phyloP scores from a whole-genome alignment of 2,113 vertebrate species.

The Amphiprion percula region DNA sequence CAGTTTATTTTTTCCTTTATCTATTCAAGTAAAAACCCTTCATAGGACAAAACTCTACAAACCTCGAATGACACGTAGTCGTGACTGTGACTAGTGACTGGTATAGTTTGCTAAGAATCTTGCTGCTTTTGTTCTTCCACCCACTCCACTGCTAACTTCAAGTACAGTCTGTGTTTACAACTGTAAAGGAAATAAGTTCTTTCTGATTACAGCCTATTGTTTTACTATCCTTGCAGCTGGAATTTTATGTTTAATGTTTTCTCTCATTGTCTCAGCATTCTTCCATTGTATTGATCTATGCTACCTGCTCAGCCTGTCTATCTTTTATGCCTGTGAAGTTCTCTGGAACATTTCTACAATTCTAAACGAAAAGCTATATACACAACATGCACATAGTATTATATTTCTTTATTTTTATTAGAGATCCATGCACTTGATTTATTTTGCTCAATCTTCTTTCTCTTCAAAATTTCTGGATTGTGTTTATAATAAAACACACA shows the following conservation, averaged over 20 bases:
- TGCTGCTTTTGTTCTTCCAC: constrained; percentile 23
- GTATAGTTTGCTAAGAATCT: not conserved
- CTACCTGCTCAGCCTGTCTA: constrained; percentile 48
- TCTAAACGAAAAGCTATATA: too few relatives aligned
- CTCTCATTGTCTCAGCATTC: constrained; percentile 38
- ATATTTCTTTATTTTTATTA: not conserved
- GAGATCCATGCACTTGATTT: not conserved
- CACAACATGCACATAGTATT: too few relatives aligned
- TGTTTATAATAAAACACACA: too few relatives aligned
- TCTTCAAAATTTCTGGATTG: not conserved
- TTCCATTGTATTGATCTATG: constrained; percentile 43
- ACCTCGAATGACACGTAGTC: constrained; percentile 8
- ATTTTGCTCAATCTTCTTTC: not conserved
- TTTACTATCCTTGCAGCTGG: constrained; percentile 33
- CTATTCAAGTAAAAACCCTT: too few relatives aligned
- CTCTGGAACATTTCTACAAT: not conserved
- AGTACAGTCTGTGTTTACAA: constrained; percentile 13
- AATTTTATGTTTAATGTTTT: constrained; percentile 43
- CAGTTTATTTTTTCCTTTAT: too few relatives aligned
- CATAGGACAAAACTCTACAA: not conserved
- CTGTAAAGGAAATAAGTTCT: constrained; percentile 10
- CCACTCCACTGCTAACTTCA: constrained; percentile 12
- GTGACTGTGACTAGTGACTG: not conserved
- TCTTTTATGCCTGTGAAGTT: constrained; percentile 13
- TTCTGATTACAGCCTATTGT: constrained; percentile 29